Conservation (phyloP, 2,888 invertebrate species). For the Aphodius sticticus region DNA sequence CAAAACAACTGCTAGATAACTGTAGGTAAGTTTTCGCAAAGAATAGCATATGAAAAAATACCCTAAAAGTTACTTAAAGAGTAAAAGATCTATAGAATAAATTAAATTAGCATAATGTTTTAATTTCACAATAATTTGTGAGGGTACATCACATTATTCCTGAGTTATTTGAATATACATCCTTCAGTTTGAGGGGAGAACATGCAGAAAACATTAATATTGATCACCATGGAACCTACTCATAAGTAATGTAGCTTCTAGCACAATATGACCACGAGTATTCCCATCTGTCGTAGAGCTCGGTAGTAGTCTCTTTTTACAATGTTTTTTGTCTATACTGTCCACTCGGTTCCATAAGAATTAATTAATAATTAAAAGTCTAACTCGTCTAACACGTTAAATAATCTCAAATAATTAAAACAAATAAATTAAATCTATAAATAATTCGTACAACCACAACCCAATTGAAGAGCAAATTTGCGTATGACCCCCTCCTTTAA, state of each 20-base stretch:
- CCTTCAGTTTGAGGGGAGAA: not conserved
- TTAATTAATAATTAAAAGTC: conserved; percentile 1
- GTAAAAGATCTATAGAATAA: too few species aligned
- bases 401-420: not conserved
- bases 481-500: not conserved
- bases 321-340: conserved; percentile 8
- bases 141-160: too few species aligned
- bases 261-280: conserved; percentile 29
- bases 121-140: too few species aligned
- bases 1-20: too few species aligned
- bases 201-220: conserved; percentile 13
- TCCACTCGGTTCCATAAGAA: not conserved
- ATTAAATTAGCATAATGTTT: too few species aligned
- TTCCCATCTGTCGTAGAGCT: conserved; percentile 33
- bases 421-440: conserved; percentile 24
- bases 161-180: not conserved
- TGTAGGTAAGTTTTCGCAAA: too few species aligned
- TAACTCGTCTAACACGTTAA: conserved; percentile 1
- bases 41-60: too few species aligned
- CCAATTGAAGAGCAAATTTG: not conserved
- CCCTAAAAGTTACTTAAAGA: too few species aligned
- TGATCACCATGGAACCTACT: conserved; percentile 58
- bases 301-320: conserved; percentile 27
- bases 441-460: conserved; percentile 18
- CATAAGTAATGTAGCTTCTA: conserved; percentile 50